Percentiles rank a stretch among this genome's conserved stretches.
Evolutionary conservation across 1,140 invertebrate genomes (phyloP).

Genomic region (Zaprionus lachaisei): DNA sequence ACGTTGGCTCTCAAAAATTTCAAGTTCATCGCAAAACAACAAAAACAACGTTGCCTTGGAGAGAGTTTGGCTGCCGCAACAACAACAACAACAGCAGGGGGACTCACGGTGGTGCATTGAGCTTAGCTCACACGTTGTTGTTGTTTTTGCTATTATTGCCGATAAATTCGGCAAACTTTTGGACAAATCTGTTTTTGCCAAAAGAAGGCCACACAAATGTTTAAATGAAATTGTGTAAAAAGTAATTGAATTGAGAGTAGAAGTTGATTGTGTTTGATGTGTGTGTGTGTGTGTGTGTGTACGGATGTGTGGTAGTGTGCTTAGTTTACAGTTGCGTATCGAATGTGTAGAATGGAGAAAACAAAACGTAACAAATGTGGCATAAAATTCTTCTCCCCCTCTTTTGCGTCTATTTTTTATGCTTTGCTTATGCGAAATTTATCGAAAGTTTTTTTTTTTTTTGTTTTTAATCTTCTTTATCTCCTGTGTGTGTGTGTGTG

Average conservation of each 20-base stretch:
- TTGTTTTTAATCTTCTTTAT: constrained; percentile 1
- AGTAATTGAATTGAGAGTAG: constrained; percentile 19
- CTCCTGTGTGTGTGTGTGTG: neutral
- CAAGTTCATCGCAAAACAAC: constrained; percentile 24
- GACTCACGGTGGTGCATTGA: neutral
- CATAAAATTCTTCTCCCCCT: neutral
- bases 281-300: too few relatives aligned
- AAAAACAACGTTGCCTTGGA: constrained; percentile 9
- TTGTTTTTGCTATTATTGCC: constrained; percentile 5
- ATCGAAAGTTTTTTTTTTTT: constrained; percentile 11
- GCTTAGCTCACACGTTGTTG: neutral
- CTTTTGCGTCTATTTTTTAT: neutral
- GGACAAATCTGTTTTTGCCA: constrained; percentile 6
- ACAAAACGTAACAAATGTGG: neutral
- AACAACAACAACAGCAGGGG: constrained; percentile 23
- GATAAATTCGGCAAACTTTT: constrained; percentile 26
- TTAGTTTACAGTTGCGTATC: neutral
- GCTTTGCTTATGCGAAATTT: constrained; percentile 14
- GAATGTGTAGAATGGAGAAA: neutral
- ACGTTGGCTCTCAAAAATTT: constrained; percentile 25
- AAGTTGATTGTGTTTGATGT: neutral
- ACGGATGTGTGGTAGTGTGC: neutral
- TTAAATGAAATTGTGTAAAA: constrained; percentile 23
- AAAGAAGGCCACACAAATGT: constrained; percentile 32
- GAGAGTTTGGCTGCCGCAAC: constrained; percentile 2